Evolutionary conservation across 2,797 vertebrate genomes (phyloP).

Genomic region (Falco concolor): DNA sequence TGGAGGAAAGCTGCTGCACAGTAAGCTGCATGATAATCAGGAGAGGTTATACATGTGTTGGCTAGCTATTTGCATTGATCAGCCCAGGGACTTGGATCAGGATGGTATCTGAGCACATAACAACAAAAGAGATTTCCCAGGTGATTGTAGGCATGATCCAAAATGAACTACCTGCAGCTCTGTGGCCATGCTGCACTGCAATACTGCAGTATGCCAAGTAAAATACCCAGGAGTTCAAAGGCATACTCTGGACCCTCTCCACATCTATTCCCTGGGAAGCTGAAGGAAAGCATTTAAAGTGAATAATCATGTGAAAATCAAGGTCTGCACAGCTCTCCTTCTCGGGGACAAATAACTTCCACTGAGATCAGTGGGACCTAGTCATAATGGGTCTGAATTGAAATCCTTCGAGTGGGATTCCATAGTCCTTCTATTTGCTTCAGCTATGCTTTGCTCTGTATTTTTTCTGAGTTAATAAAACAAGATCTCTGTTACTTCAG

Average conservation of each 20-base stretch:
- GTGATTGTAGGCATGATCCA: background rate
- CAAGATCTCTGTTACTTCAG: background rate
- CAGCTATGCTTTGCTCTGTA: background rate
- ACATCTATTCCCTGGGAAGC: background rate
- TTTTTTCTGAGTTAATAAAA: background rate
- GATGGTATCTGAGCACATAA: background rate
- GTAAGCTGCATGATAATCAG: constrained; percentile 28
- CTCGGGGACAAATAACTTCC: background rate
- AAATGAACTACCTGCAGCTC: background rate
- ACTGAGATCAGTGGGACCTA: background rate
- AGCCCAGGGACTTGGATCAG: background rate
- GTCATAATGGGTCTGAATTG: background rate
- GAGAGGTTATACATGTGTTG: background rate
- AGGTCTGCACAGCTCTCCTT: background rate
- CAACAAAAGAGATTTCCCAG: constrained; percentile 33
- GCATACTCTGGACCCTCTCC: background rate
- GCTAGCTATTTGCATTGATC: constrained; percentile 30
- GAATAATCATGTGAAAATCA: background rate
- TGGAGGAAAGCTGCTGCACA: background rate
- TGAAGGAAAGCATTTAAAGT: background rate
- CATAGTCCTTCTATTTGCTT: background rate
- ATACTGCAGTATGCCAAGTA: background rate
- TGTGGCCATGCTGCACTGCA: background rate
- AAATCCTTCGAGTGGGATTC: background rate
- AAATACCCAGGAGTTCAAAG: background rate